Evolutionary conservation across 2,888 invertebrate genomes (phyloP), one percentile per base, ranked within the genome.

Genomic region (Aphodius sticticus): DNA sequence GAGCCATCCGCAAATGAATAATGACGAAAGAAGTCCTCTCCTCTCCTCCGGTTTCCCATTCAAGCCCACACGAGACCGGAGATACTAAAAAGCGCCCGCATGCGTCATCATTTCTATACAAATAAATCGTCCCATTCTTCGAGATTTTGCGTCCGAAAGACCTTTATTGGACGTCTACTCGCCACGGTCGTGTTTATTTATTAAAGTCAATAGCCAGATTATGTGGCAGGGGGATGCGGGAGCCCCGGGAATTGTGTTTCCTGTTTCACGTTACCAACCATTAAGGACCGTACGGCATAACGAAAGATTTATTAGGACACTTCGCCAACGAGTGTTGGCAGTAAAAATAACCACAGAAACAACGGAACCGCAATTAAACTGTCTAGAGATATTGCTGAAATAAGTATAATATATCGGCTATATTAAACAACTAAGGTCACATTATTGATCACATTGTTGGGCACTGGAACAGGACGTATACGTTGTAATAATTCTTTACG

Each of bases 81-180:
- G 36, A 53, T 12, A 53, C 53, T 16, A 36, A 72, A 72, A 72
- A n/a, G 72, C 35, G 16, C 72, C 72, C 72, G 72, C 72, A 72
- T 72, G 72, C 72, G 72, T 72, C 72, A 16, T 36, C n/a, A 6
- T 72, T 72, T 16, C 72, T 72, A 36, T 16, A 72, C 15, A 72
- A 72, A 72, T 72, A 36, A 53, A 53, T 53, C 53, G 53, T 53
- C 53, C 53, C 53, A 53, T 53, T 53, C 53, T 53, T 53, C 12
- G 53, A 53, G 53, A 53, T 53, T 53, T 53, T 53, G 53, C 53
- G 53, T 12, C 53, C 53, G 53, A 53, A 12, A 12, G 12, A 53
- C 53, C 53, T 53, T 53, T 53, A 53, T 53, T 53, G 53, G 53
- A 9, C 53, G 53, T 7, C 53, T 53, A 12, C 12, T 53, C 7